Base-by-base conservation (phyloP, 1,140 invertebrate species). In the Camponotus vicinus region DNA sequence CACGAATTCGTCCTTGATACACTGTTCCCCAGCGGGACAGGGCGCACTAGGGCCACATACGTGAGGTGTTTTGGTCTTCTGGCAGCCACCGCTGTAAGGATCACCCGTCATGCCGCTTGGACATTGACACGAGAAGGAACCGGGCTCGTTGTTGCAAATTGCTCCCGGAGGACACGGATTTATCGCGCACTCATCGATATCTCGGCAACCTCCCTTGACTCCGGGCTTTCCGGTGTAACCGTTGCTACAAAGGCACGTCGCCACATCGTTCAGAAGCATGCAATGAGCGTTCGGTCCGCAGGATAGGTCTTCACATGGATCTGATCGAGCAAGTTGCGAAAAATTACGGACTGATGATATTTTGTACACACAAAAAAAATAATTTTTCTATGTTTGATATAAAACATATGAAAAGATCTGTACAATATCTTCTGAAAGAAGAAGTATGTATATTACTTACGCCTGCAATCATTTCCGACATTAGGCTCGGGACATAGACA, bases 401-500 rank as follows among this genome's bases (percentile, higher is more conserved):
- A 75, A 85, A 49, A 18, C 18, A 27, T 45, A 45, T 45, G 11
- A 45, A 45, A 45, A 11, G 42, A 45, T 13, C 13, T 49, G 13
- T 49, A 49, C 15, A 52, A 52, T 15, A 32, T 42, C 1, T 70
- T 3, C 1, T 76, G 3, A 32, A 77, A 18, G 1, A 61, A n/a
- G 3, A 13, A 76, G 57, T 32, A 13, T 69, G 70, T 42, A 66
- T 59, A 37, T 67, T 3, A 96, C 97, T 97, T 96, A 98, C 97
- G 98, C 95, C 98, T 97, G 90, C 98, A 99, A 93, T 98, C 98
- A 88, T 98, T 98, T 91, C 98, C 98, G 90, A 98, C 96, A 92
- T 98, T 98, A 0, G 98, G 98, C 91, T 98, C 98, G 3, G 98
- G 98, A 93, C 98, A 99, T 27, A 98, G 94, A 92, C 98, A 99